Conservation (phyloP, 30 jellyfish, hydroid and myxozoan species). For the Clytia hemisphaerica region DNA sequence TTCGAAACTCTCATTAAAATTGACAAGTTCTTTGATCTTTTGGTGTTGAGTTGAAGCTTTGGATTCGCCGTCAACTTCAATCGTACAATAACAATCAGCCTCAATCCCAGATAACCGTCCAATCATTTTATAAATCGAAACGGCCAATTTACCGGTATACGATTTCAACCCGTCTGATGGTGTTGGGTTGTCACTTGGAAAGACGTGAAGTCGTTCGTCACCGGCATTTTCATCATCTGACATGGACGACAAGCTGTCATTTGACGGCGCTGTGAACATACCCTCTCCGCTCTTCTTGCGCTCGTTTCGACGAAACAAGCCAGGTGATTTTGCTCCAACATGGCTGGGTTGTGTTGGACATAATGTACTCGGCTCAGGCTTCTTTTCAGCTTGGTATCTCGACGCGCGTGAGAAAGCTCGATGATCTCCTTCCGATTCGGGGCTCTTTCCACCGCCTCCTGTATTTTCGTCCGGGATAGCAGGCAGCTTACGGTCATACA, state of each 20-base stretch:
- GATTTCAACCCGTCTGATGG: constrained; percentile 45
- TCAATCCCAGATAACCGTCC: constrained; percentile 18
- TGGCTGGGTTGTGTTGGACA: too few relatives aligned
- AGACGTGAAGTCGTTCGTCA: neutral
- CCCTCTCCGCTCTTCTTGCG: neutral
- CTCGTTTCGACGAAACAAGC: neutral
- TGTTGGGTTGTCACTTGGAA: constrained; percentile 2
- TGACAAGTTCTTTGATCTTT: constrained; percentile 15
- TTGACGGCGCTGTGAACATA: constrained; percentile 1
- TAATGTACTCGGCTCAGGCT: neutral
- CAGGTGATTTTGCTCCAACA: constrained; percentile 10
- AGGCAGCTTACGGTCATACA: neutral
- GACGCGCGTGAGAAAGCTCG: constrained; percentile 21
- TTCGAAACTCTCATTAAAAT: constrained; percentile 74
- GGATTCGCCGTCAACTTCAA: constrained; percentile 73
- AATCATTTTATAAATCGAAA: constrained; percentile 17
- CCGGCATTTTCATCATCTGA: constrained; percentile 1
- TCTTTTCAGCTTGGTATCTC: neutral
- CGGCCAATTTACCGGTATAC: constrained; percentile 65
- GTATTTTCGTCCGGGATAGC: neutral
- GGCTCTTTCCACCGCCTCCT: neutral
- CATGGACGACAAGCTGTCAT: constrained; percentile 17
- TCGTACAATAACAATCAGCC: constrained; percentile 33
- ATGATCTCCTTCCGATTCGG: too few relatives aligned
- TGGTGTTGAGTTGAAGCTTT: constrained; percentile 65